phyloP scores from a whole-genome alignment of 2,113 vertebrate species.

The Lycocorax pyrrhopterus region DNA sequence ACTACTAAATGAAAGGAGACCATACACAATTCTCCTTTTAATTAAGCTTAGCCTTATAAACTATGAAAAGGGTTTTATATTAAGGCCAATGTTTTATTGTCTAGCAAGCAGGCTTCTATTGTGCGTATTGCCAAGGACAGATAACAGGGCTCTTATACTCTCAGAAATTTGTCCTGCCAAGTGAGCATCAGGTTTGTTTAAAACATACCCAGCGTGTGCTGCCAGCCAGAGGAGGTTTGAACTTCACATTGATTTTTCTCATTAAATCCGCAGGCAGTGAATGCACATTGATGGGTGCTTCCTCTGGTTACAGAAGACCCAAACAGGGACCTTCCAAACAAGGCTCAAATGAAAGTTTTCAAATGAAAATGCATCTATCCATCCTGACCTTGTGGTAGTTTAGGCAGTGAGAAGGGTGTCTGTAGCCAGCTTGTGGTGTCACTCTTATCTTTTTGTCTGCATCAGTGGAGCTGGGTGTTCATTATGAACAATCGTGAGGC shows the following conservation, averaged over 20 bases:
- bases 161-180: conserved; percentile 51
- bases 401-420: not conserved
- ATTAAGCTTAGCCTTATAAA: conserved; percentile 38
- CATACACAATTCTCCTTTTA: conserved; percentile 50
- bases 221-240: conserved; percentile 40
- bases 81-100: conserved; percentile 25
- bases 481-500: not conserved
- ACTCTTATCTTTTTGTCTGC: not conserved
- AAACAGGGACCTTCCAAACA: not conserved
- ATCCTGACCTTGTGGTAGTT: not conserved
- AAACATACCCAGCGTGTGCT: not conserved
- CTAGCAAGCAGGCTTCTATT: conserved; percentile 14
- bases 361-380: not conserved
- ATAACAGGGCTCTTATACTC: conserved; percentile 41
- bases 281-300: conserved; percentile 6
- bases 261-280: not conserved
- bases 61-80: conserved; percentile 25
- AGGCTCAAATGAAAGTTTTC: not conserved
- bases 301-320: conserved; percentile 1
- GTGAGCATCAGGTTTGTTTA: conserved; percentile 28
- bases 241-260: conserved; percentile 8
- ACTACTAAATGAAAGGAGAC: conserved; percentile 34
- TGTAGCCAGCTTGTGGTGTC: not conserved
- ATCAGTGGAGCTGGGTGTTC: not conserved
- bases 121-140: conserved; percentile 38